Percentiles rank a stretch among this genome's conserved stretches.
phyloP scores from a whole-genome alignment of 2,888 invertebrate species.

The Frankliniella fusca region DNA sequence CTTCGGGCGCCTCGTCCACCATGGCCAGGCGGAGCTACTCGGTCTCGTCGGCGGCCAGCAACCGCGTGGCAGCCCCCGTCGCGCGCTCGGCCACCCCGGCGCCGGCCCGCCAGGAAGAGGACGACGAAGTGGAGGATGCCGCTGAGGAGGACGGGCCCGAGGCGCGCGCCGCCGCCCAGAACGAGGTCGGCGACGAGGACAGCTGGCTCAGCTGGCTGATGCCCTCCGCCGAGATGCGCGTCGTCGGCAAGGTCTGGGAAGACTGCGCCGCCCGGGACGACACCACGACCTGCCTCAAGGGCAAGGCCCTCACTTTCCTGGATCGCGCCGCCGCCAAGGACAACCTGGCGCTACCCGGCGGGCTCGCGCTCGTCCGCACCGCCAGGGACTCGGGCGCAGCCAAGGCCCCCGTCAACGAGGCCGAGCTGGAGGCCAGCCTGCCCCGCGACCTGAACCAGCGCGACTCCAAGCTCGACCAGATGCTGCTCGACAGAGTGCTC shows the following conservation, averaged over 20 bases:
- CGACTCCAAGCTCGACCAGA: slow-evolving; percentile 65
- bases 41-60: not conserved
- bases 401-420: slow-evolving; percentile 48
- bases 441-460: slow-evolving; percentile 70
- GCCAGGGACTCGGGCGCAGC: slow-evolving; percentile 42
- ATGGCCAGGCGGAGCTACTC: not conserved
- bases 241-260: slow-evolving; percentile 47
- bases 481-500: slow-evolving; percentile 70
- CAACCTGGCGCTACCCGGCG: slow-evolving; percentile 45
- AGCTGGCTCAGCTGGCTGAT: slow-evolving; percentile 13
- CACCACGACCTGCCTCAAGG: slow-evolving; percentile 68
- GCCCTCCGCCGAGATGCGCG: slow-evolving; percentile 20
- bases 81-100: not conserved
- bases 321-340: slow-evolving; percentile 69
- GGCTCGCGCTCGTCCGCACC: slow-evolving; percentile 45
- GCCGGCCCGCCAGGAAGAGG: not conserved
- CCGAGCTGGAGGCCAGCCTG: slow-evolving; percentile 65
- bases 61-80: not conserved
- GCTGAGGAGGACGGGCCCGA: slow-evolving; percentile 2
- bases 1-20: not conserved
- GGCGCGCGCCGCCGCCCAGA: not conserved
- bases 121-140: not conserved
- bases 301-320: slow-evolving; percentile 71
- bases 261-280: slow-evolving; percentile 62
- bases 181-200: not conserved